Conservation (phyloP, 2,888 invertebrate genomes). For the Lysandra coridon region DNA sequence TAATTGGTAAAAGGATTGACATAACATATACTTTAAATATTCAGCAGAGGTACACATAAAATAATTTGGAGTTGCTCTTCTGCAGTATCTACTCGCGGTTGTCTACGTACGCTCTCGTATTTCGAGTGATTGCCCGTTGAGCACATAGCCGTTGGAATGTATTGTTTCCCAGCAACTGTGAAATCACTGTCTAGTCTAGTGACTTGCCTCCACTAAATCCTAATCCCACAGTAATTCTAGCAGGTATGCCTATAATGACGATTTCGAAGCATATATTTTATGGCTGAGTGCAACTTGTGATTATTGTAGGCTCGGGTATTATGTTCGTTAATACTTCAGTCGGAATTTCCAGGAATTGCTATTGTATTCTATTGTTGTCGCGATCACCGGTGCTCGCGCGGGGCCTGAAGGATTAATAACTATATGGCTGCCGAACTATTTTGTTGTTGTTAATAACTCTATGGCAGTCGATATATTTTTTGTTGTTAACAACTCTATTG, state of each 20-base stretch:
- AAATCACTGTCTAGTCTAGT: slow-evolving; percentile 26
- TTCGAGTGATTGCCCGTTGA: slow-evolving; percentile 29
- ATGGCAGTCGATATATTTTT: too few species aligned
- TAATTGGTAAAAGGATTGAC: too few species aligned
- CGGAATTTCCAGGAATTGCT: too few species aligned
- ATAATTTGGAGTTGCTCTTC: not conserved
- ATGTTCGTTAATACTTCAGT: not conserved
- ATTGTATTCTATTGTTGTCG: too few species aligned
- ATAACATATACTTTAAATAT: too few species aligned
- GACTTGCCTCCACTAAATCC: slow-evolving; percentile 29
- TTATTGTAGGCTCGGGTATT: not conserved
- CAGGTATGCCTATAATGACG: slow-evolving; percentile 17
- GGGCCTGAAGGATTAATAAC: too few species aligned
- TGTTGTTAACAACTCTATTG: too few species aligned
- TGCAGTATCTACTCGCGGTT: not conserved
- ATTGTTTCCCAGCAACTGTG: slow-evolving; percentile 27
- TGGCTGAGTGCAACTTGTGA: slow-evolving; percentile 17
- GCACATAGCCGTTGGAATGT: slow-evolving; percentile 9
- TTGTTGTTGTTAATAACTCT: too few species aligned
- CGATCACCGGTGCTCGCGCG: too few species aligned
- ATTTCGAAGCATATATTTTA: slow-evolving; percentile 6
- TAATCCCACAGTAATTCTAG: slow-evolving; percentile 19
- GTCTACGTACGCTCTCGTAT: slow-evolving; percentile 16
- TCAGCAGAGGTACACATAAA: not conserved
- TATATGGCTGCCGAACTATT: not conserved